Percentiles rank a stretch among this genome's conserved stretches.
These are phyloP conservation scores for Pantherophis guttatus DNA, from an alignment of 2,113 vertebrate genomes.

Conservation along the genomic window DNA sequence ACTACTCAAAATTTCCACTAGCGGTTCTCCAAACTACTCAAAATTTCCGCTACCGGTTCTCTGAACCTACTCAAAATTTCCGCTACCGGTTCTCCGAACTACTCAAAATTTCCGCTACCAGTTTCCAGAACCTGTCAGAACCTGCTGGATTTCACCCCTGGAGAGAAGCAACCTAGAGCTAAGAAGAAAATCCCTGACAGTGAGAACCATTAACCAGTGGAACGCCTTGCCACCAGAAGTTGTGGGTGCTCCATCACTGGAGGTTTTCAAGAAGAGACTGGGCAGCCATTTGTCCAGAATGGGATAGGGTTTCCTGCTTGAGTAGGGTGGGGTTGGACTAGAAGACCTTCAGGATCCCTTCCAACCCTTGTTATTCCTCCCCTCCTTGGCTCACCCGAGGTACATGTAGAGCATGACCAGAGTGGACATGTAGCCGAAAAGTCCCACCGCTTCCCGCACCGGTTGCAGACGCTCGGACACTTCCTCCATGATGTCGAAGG, in stretches of 20 bases:
- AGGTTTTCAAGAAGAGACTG: background rate
- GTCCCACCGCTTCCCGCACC: slow-evolving; percentile 32
- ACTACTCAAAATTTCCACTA: too few relatives aligned
- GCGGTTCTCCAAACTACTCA: too few relatives aligned
- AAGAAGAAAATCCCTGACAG: too few relatives aligned
- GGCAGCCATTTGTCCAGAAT: background rate
- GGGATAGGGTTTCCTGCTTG: background rate
- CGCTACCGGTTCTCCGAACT: too few relatives aligned
- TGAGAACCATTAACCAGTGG: too few relatives aligned
- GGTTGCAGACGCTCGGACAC: slow-evolving; percentile 59
- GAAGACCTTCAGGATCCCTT: background rate
- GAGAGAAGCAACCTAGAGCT: too few relatives aligned
- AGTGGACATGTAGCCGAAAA: slow-evolving; percentile 69
- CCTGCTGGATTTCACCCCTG: too few relatives aligned
- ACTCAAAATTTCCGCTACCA: too few relatives aligned
- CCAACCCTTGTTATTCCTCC: background rate
- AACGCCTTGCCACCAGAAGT: too few relatives aligned
- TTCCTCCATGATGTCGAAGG: slow-evolving; percentile 73
- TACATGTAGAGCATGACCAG: slow-evolving; percentile 69
- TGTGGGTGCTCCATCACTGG: background rate
- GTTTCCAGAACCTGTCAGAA: too few relatives aligned
- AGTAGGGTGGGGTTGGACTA: background rate
- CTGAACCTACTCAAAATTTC: too few relatives aligned
- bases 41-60: too few relatives aligned
- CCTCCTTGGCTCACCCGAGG: slow-evolving; percentile 70